Conservation (phyloP, 2,113 vertebrate species). For the Cebus imitator region DNA sequence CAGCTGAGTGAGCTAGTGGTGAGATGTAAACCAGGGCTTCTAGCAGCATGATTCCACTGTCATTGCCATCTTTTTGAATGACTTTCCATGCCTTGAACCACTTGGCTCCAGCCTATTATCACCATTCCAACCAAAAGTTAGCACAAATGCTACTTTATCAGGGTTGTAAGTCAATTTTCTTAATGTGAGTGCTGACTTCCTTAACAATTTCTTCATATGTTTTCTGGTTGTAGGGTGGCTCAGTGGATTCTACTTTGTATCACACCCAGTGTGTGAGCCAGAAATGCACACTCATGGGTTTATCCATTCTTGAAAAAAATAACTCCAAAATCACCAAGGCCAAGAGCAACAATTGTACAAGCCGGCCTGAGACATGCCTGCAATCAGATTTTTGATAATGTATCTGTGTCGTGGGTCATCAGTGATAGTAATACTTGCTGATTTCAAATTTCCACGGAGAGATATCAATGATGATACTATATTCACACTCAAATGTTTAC, state of each 20-base stretch:
- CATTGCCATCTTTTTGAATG: not conserved
- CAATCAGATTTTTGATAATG: not conserved
- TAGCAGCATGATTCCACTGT: not conserved
- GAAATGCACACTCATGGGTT: too few relatives aligned
- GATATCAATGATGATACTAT: not conserved
- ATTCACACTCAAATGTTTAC: not conserved
- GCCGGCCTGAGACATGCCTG: not conserved
- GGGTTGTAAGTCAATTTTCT: not conserved
- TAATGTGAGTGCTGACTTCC: not conserved
- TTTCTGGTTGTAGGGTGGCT: not conserved
- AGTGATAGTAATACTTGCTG: not conserved
- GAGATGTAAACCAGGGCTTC: not conserved
- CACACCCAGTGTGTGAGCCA: not conserved
- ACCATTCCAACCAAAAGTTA: not conserved
- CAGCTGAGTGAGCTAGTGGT: not conserved
- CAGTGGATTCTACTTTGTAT: not conserved
- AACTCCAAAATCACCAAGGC: not conserved
- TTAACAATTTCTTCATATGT: not conserved
- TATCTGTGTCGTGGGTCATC: not conserved
- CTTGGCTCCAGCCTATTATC: too few relatives aligned
- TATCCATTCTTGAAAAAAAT: not conserved
- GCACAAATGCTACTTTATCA: not conserved
- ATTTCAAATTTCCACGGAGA: not conserved
- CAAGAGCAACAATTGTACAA: not conserved
- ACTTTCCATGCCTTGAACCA: not conserved